Conservation (phyloP, 2,113 vertebrate genomes). For the Heptranchias perlo region DNA sequence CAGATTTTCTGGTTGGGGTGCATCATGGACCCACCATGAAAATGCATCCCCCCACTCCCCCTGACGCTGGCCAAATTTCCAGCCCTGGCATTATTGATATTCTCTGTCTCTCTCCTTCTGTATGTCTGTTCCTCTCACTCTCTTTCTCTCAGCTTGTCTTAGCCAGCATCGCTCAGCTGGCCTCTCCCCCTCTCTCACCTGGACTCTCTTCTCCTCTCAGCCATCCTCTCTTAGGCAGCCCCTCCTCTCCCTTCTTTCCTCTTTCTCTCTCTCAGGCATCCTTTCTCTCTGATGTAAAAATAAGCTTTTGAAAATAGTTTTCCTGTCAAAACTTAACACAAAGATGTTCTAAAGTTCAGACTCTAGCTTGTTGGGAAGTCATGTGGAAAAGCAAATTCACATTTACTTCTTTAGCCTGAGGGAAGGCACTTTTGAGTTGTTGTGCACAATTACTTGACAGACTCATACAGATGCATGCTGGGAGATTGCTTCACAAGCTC, state of each 20-base stretch:
- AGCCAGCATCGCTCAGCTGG: neutral
- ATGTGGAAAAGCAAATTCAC: neutral
- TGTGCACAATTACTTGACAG: neutral
- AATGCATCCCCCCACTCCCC: too few species aligned
- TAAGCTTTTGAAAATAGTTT: neutral
- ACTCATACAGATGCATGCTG: neutral
- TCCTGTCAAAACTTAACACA: neutral
- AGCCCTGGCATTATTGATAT: too few species aligned
- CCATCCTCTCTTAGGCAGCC: neutral
- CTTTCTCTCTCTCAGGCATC: neutral
- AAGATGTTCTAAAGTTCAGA: neutral
- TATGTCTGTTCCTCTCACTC: neutral
- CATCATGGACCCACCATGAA: too few species aligned
- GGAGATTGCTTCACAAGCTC: neutral
- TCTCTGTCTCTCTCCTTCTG: neutral
- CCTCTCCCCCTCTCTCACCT: neutral
- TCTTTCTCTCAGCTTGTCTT: neutral
- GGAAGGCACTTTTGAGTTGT: neutral
- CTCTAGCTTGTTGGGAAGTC: neutral
- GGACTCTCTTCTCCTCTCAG: neutral
- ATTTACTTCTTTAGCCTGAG: neutral
- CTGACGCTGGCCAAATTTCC: too few species aligned
- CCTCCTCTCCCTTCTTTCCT: too few species aligned
- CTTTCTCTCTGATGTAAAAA: neutral
- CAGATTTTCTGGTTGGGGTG: too few species aligned